These are phyloP conservation scores for Coregonus clupeaformis DNA, from an alignment of 2,113 vertebrate species.

Conservation along the genomic window DNA sequence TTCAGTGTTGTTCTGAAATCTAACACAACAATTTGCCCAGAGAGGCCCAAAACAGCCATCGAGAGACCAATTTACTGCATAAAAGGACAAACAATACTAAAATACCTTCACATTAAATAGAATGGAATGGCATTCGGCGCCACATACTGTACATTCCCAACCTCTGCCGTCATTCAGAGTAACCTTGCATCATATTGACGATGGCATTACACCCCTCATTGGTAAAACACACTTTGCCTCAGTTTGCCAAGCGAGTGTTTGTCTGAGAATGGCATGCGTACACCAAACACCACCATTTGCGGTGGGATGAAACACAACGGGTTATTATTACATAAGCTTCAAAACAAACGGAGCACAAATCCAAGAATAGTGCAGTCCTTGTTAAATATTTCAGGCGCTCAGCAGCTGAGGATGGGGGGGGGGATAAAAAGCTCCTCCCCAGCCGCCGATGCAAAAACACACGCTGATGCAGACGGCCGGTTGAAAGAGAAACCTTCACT, in stretches of 20 bases:
- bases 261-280: background rate
- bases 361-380: conserved; percentile 71
- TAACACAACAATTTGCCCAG: background rate
- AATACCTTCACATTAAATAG: conserved; percentile 1
- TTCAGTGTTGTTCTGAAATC: too few species aligned
- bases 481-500: conserved; percentile 52
- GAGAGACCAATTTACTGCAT: background rate
- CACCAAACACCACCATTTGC: conserved; percentile 7
- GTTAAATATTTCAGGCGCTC: conserved; percentile 73
- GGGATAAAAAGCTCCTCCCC: conserved; percentile 58
- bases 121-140: background rate
- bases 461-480: conserved; percentile 52
- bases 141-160: conserved; percentile 11
- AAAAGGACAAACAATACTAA: conserved; percentile 1
- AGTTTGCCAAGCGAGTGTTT: background rate
- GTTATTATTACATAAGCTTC: conserved; percentile 61
- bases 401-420: conserved; percentile 55
- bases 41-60: background rate
- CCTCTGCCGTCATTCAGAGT: background rate
- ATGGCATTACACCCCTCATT: background rate
- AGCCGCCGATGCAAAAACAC: conserved; percentile 42
- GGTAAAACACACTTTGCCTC: background rate
- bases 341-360: conserved; percentile 67
- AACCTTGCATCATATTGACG: conserved; percentile 14
- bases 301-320: conserved; percentile 39